phyloP scores from a whole-genome alignment of 2,113 vertebrate genomes.

The Gavialis gangeticus region DNA sequence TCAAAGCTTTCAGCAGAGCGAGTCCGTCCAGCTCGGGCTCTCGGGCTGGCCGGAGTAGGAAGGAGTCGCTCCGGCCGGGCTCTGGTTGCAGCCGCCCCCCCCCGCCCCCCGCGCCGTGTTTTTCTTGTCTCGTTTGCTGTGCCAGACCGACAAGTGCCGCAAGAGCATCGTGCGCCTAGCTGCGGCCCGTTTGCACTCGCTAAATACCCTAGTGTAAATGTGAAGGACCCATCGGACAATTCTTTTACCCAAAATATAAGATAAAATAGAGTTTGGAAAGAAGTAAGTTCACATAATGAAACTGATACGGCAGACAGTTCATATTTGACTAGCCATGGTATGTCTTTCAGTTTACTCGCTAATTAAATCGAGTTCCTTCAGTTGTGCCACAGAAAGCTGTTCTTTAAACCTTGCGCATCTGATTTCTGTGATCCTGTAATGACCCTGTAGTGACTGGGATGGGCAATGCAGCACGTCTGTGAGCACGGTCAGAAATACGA shows the following conservation, averaged over 20 bases:
- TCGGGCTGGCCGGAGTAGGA: not conserved
- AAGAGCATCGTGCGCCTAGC: not conserved
- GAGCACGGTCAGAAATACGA: not conserved
- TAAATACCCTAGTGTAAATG: not conserved
- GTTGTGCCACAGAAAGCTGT: not conserved
- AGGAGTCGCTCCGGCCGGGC: not conserved
- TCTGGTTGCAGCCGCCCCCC: not conserved
- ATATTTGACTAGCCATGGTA: not conserved
- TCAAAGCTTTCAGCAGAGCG: too few relatives aligned
- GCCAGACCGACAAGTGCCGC: too few relatives aligned
- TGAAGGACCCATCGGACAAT: not conserved
- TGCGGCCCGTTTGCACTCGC: not conserved
- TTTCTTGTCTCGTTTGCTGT: too few relatives aligned
- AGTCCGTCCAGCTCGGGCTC: too few relatives aligned
- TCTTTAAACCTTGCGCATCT: not conserved
- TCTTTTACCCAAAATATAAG: not conserved
- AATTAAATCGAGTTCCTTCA: not conserved
- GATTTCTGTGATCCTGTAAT: not conserved
- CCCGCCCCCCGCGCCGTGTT: too few relatives aligned
- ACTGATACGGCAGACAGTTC: not conserved
- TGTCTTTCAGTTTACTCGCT: not conserved
- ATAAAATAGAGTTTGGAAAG: not conserved
- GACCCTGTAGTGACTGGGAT: not conserved
- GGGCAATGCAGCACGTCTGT: not conserved
- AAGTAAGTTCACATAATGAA: not conserved